These are phyloP conservation scores for Triplophysa rosa DNA, from an alignment of 2,113 vertebrate genomes.

Conservation along the genomic window DNA sequence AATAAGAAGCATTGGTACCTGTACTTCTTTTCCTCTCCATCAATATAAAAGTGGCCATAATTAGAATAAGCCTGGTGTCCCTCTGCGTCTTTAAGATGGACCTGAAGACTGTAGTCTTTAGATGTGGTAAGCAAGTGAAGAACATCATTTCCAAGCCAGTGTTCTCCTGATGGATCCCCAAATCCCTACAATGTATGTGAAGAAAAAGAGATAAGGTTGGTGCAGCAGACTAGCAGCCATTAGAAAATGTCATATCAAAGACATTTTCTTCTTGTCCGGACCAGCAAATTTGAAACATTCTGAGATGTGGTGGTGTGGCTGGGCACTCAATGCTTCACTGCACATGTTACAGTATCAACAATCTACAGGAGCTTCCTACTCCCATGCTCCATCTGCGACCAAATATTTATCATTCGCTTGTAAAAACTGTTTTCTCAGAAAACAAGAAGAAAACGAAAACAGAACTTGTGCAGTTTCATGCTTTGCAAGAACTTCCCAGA, in stretches of 20 bases:
- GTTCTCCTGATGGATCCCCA: constrained; percentile 77
- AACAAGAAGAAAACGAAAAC: constrained; percentile 41
- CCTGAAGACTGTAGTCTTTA: constrained; percentile 71
- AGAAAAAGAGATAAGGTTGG: not conserved
- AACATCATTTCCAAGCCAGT: constrained; percentile 83
- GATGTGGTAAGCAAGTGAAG: constrained; percentile 76
- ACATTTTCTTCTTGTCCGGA: not conserved
- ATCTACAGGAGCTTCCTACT: constrained; percentile 59
- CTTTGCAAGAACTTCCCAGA: constrained; percentile 40
- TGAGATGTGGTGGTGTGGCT: constrained; percentile 41
- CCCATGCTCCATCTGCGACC: constrained; percentile 57
- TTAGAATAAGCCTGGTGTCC: constrained; percentile 77
- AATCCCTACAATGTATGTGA: constrained; percentile 74
- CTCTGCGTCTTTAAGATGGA: constrained; percentile 76
- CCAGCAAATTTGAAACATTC: constrained; percentile 38
- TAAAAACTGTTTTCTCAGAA: constrained; percentile 68
- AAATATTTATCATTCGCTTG: constrained; percentile 70
- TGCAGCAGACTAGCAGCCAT: not conserved
- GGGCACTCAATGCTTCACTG: constrained; percentile 53
- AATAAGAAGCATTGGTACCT: constrained; percentile 57
- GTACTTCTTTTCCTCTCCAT: constrained; percentile 76
- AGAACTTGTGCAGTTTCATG: constrained; percentile 38
- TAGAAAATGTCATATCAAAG: constrained; percentile 12
- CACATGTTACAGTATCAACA: constrained; percentile 52
- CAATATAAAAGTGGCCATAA: constrained; percentile 76